Evolutionary conservation across 2,113 vertebrate genomes (phyloP).

Genomic region (Heterotilapia buettikoferi): DNA sequence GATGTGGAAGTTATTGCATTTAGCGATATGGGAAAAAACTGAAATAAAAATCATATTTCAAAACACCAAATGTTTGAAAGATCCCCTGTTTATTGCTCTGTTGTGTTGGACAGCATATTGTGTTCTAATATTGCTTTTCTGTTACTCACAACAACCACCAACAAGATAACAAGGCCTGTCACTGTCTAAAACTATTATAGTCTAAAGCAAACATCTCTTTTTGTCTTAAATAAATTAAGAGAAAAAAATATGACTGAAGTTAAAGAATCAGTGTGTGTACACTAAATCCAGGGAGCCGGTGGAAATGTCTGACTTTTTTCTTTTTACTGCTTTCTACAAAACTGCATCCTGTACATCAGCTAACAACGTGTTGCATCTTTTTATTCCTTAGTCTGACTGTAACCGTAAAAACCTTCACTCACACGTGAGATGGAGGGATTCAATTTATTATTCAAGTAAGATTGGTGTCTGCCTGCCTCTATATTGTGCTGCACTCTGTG

Average conservation of each 20-base stretch:
- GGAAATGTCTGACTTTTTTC: not conserved
- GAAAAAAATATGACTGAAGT: not conserved
- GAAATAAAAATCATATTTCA: not conserved
- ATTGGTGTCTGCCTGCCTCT: not conserved
- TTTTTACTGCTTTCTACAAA: not conserved
- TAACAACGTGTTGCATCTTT: not conserved
- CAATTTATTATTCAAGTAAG: not conserved
- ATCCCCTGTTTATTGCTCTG: not conserved
- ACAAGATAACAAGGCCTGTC: not conserved
- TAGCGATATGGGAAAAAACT: not conserved
- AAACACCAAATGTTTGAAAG: not conserved
- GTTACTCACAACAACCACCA: not conserved
- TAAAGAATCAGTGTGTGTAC: not conserved
- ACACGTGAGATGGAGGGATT: not conserved
- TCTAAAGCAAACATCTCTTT: not conserved
- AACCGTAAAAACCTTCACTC: not conserved
- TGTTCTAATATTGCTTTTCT: not conserved
- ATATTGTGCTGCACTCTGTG: not conserved
- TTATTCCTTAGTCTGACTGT: not conserved
- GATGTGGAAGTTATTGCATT: not conserved
- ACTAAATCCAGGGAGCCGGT: not conserved
- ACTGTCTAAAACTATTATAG: not conserved
- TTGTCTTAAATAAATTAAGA: not conserved
- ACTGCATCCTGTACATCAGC: not conserved
- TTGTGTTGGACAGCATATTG: not conserved